phyloP scores from a whole-genome alignment of 1,140 invertebrate genomes.

The Sycophila sp. region DNA sequence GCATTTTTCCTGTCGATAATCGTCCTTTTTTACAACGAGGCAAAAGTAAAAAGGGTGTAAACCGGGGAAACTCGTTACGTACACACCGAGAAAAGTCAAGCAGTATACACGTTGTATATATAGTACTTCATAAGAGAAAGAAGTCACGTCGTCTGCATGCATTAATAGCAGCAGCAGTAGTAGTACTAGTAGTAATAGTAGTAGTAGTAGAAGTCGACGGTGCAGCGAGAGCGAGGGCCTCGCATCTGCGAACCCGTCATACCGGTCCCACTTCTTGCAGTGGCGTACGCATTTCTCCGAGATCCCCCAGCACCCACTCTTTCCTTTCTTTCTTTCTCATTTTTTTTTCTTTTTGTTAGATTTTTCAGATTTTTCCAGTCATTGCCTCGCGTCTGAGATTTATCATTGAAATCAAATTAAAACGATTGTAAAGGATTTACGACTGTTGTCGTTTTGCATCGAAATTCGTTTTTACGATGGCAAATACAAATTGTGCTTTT shows the following conservation, averaged over 20 bases:
- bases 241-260: constrained; percentile 65
- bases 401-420: too few species aligned
- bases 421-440: too few species aligned
- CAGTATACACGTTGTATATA: constrained; percentile 2
- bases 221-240: constrained; percentile 41
- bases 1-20: constrained; percentile 26
- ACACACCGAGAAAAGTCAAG: background rate
- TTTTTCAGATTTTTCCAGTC: too few species aligned
- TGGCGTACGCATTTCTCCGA: constrained; percentile 47
- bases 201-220: background rate
- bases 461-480: too few species aligned
- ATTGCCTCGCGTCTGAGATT: too few species aligned
- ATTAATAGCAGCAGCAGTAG: background rate
- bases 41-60: constrained; percentile 11
- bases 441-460: too few species aligned
- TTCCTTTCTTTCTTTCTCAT: background rate
- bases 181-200: background rate
- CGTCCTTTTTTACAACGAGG: background rate
- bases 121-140: too few species aligned
- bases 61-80: constrained; percentile 9
- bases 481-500: too few species aligned
- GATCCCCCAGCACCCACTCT: constrained; percentile 23
- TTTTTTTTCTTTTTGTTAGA: background rate
- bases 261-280: constrained; percentile 61
- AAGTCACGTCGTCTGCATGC: too few species aligned